Evolutionary conservation across 2,797 vertebrate genomes (phyloP).

Genomic region (Loriculus beryllinus): DNA sequence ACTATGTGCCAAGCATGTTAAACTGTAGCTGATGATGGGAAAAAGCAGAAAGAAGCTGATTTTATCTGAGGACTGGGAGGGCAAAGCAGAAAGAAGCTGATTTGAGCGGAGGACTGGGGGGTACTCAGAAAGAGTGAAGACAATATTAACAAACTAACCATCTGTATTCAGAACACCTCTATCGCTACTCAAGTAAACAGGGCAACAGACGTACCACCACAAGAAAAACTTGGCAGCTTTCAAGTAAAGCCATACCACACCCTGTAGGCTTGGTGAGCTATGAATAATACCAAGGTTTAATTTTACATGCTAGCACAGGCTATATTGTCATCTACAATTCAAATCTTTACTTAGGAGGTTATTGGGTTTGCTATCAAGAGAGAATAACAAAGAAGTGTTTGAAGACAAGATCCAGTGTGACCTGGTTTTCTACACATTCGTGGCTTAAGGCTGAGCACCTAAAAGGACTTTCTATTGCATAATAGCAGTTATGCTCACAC

Average conservation of each 20-base stretch:
- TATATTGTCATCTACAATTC: conserved; percentile 40
- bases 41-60: not conserved
- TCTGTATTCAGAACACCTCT: not conserved
- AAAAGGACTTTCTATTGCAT: not conserved
- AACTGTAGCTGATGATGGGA: not conserved
- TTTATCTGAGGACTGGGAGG: not conserved
- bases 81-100: not conserved
- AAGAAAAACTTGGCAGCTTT: not conserved
- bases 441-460: not conserved
- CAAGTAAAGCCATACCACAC: not conserved
- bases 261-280: not conserved
- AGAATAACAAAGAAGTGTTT: not conserved
- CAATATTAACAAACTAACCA: not conserved
- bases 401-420: conserved; percentile 1
- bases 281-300: conserved; percentile 4
- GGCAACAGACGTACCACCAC: not conserved
- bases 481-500: not conserved
- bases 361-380: not conserved
- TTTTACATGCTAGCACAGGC: conserved; percentile 29
- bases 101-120: not conserved
- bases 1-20: not conserved
- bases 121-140: not conserved
- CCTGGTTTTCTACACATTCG: not conserved
- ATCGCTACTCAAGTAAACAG: not conserved
- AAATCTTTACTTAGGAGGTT: conserved; percentile 37